Base-by-base conservation (phyloP, 2,888 invertebrate species). In the Graphium colonna region DNA sequence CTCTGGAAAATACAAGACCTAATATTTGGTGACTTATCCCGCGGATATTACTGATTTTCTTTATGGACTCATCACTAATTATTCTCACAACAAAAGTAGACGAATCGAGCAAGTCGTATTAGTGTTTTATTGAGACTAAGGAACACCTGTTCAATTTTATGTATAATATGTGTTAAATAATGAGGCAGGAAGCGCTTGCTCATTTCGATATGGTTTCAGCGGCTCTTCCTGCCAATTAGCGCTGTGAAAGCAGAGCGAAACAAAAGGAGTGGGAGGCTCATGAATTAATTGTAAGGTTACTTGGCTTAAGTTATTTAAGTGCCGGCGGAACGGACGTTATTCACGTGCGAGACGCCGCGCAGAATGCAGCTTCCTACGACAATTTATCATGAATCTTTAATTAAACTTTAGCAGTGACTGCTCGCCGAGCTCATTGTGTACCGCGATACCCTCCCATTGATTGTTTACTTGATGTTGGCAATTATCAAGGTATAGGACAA, bases 301-400 rank as follows among this genome's bases (percentile, higher is more conserved):
- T 21, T 75, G 79, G 79, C 78, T 82, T 82, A 82, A 84, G 83
- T 82, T 83, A 85, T 82, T 83, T 84, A 86, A 83, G 82, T 82
- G 84, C 79, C 78, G 73, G 71, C 69, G 77, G 69, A 75, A 76
- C 73, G 77, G 71, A 75, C 75, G 83, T 79, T 82, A 79, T 85
- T 87, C 85, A 82, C 82, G 83, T 82, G 77, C 77, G 78, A 78
- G 77, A 73, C 75, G 75, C 71, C 66, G 69, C 73, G 73, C 75
- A 79, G 80, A 81, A 80, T 86, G 84, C 87, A 86, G 81, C 85
- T 84, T 82, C 84, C 83, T 78, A 75, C 77, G 80, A 83, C 85
- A 84, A 87, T 88, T 87, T 88, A 88, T 88, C 88, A 87, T 88
- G 86, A 87, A 88, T 88, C 88, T 88, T 88, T 88, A 88, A 88